A percentile compares a stretch with the other conserved stretches of the same genome.
Conservation (phyloP, 2,888 invertebrate species). For the Gastrophysa polygoni region DNA sequence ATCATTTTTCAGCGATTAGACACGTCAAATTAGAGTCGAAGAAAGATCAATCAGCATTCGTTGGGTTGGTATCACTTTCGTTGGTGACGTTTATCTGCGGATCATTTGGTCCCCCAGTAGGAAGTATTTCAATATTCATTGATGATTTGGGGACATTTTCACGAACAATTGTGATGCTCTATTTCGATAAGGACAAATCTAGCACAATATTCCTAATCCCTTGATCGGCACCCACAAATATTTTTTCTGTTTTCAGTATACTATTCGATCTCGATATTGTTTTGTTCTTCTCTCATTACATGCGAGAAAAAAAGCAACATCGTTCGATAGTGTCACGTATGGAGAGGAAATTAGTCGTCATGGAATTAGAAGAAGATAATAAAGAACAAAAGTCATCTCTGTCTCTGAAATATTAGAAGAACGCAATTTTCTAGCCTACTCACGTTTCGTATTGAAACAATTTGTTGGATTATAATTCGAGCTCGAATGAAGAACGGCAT, state of each 20-base stretch:
- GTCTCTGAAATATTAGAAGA: not conserved
- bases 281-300: not conserved
- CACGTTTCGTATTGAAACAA: conserved; percentile 30
- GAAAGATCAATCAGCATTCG: not conserved
- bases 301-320: too few relatives aligned
- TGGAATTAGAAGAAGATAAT: conserved; percentile 1
- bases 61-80: not conserved
- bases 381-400: conserved; percentile 8
- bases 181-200: too few relatives aligned
- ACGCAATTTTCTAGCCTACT: conserved; percentile 10
- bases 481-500: conserved; percentile 1
- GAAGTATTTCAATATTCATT: too few relatives aligned
- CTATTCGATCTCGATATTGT: too few relatives aligned
- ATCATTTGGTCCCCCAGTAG: too few relatives aligned
- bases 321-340: not conserved
- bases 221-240: too few relatives aligned
- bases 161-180: too few relatives aligned
- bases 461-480: conserved; percentile 23
- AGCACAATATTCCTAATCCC: too few relatives aligned
- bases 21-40: conserved; percentile 2
- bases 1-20: conserved; percentile 15
- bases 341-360: not conserved
- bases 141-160: too few relatives aligned
- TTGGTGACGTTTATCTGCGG: not conserved
- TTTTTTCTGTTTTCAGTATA: too few relatives aligned